Evolutionary conservation across 2,888 invertebrate genomes (phyloP).

Genomic region (Pyrrhosoma nymphula): DNA sequence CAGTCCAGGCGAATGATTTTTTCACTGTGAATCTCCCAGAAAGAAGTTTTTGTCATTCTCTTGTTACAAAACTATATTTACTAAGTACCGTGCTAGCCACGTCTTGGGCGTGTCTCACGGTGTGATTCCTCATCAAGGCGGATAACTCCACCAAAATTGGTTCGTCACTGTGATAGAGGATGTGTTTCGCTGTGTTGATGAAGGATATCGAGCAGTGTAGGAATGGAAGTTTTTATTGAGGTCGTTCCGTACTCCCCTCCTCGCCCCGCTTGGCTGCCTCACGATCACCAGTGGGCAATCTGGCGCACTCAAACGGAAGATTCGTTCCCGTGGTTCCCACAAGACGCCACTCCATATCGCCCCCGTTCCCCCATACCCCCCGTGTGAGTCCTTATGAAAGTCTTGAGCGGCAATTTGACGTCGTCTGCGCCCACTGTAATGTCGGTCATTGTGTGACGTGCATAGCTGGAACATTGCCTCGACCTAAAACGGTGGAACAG

Average conservation of each 20-base stretch:
- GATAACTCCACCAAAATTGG: too few relatives aligned
- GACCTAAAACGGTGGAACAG: neutral
- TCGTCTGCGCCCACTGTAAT: neutral
- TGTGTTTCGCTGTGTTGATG: too few relatives aligned
- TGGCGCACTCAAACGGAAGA: neutral
- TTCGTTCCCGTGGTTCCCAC: neutral
- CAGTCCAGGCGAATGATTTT: too few relatives aligned
- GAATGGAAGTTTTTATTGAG: neutral
- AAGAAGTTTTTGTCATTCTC: too few relatives aligned
- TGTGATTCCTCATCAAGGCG: too few relatives aligned
- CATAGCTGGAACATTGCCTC: neutral
- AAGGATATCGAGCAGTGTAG: neutral
- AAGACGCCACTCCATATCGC: neutral
- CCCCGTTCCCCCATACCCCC: neutral
- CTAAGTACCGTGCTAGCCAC: too few relatives aligned
- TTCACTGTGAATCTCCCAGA: too few relatives aligned
- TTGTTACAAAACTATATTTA: too few relatives aligned
- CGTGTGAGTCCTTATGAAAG: neutral
- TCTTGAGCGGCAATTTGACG: neutral
- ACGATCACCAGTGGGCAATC: neutral
- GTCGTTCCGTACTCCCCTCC: neutral
- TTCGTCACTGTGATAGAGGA: too few relatives aligned
- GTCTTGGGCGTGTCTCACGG: too few relatives aligned
- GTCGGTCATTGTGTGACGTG: conserved; percentile 32
- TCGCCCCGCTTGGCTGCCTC: neutral